These are phyloP conservation scores for Lycodopsis pacificus DNA, from an alignment of 2,797 vertebrate genomes.

Conservation along the genomic window DNA sequence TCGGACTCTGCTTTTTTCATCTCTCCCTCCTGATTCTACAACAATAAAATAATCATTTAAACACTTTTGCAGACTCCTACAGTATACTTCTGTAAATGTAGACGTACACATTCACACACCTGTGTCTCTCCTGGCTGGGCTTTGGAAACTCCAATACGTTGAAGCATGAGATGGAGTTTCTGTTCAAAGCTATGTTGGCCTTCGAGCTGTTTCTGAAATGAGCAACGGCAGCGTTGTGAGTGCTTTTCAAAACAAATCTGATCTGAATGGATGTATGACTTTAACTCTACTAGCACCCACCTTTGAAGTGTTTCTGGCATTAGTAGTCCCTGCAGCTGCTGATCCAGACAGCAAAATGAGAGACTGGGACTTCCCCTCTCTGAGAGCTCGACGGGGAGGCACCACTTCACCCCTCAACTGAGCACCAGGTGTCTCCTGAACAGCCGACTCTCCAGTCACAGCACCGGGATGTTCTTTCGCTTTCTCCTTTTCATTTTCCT, in stretches of 20 bases:
- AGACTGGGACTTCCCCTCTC: slow-evolving; percentile 96
- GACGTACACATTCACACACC: slow-evolving; percentile 58
- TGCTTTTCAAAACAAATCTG: not conserved
- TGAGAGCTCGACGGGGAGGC: slow-evolving; percentile 89
- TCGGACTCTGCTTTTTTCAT: slow-evolving; percentile 86
- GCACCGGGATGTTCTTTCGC: slow-evolving; percentile 66
- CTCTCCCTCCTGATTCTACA: slow-evolving; percentile 80
- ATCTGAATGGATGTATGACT: not conserved
- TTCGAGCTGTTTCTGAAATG: slow-evolving; percentile 89
- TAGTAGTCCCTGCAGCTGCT: slow-evolving; percentile 83
- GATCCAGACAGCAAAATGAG: slow-evolving; percentile 95
- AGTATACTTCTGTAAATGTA: slow-evolving; percentile 1
- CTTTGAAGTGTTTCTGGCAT: slow-evolving; percentile 85
- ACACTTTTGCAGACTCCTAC: not conserved
- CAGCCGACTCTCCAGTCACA: slow-evolving; percentile 65
- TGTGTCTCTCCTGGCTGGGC: slow-evolving; percentile 87
- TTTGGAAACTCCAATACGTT: slow-evolving; percentile 93
- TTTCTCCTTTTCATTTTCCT: slow-evolving; percentile 83
- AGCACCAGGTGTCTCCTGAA: slow-evolving; percentile 82
- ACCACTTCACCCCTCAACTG: slow-evolving; percentile 83
- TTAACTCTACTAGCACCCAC: slow-evolving; percentile 69
- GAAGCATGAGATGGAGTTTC: slow-evolving; percentile 94
- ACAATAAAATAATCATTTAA: slow-evolving; percentile 36
- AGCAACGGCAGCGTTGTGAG: slow-evolving; percentile 25
- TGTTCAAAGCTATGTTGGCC: slow-evolving; percentile 94